Evolutionary conservation across 2,797 vertebrate genomes (phyloP).

Genomic region (Hafferia zeledoni): DNA sequence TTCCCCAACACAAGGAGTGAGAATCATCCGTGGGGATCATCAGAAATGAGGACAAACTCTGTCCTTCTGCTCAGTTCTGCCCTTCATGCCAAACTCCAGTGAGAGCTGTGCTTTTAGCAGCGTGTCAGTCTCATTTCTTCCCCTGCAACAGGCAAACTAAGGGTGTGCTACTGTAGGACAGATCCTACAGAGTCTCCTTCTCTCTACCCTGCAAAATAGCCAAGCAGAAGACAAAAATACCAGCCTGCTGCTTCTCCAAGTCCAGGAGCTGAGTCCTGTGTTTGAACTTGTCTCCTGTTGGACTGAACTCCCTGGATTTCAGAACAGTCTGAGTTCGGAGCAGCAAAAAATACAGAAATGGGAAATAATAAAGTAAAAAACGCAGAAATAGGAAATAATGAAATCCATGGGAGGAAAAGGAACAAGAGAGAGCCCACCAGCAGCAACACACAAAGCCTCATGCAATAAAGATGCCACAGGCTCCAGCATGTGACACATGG

Average conservation of each 20-base stretch:
- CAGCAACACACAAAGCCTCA: neutral
- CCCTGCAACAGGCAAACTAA: neutral
- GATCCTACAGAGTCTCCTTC: neutral
- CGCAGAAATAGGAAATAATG: neutral
- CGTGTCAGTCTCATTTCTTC: neutral
- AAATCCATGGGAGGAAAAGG: neutral
- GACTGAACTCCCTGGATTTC: neutral
- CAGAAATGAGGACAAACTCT: neutral
- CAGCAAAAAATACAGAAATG: neutral
- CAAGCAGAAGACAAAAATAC: neutral
- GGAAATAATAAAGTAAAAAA: neutral
- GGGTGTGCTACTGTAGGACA: neutral
- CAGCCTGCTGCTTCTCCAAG: neutral
- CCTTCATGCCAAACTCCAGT: neutral
- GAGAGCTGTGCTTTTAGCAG: neutral
- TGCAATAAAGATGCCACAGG: neutral
- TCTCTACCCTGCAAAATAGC: neutral
- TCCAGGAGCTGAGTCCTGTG: neutral
- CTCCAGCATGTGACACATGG: rapidly evolving
- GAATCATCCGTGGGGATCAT: neutral
- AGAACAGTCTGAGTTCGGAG: neutral
- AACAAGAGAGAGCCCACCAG: neutral
- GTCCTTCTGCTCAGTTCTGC: neutral
- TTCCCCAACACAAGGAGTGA: neutral
- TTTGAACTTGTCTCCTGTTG: neutral